Conservation (phyloP, 2,888 invertebrate genomes). For the Leptopilina drosophilae region DNA sequence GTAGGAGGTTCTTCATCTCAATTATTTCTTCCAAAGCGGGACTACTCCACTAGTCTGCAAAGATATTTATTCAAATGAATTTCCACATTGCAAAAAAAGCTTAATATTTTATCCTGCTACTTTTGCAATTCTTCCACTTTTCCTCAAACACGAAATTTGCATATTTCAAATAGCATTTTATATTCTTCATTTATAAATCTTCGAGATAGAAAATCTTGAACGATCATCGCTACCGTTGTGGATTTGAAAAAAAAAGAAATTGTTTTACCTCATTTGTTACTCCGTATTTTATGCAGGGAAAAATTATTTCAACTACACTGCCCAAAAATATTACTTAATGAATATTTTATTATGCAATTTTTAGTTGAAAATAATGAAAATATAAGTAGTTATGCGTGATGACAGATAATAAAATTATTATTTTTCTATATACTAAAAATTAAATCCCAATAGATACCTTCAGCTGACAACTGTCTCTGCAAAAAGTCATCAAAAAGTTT, state of each 20-base stretch:
- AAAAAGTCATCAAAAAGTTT: too few relatives aligned
- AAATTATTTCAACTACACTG: too few relatives aligned
- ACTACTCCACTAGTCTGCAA: neutral
- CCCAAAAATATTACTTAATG: too few relatives aligned
- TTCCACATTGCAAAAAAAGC: neutral
- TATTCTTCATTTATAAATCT: conserved; percentile 12
- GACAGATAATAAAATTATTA: too few relatives aligned
- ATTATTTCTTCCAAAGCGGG: conserved; percentile 30
- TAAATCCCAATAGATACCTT: too few relatives aligned
- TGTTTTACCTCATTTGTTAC: too few relatives aligned
- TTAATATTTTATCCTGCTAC: neutral
- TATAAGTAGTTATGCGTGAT: too few relatives aligned
- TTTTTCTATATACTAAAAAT: too few relatives aligned
- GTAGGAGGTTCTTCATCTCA: conserved; percentile 28
- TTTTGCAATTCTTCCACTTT: neutral
- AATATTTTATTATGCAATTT: too few relatives aligned
- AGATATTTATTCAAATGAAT: conserved; percentile 38
- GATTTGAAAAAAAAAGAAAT: neutral
- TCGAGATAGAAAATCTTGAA: neutral
- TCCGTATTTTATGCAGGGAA: too few relatives aligned
- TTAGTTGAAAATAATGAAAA: too few relatives aligned
- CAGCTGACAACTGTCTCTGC: too few relatives aligned
- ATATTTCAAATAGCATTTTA: conserved; percentile 10
- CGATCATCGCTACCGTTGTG: neutral
- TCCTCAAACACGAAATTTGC: conserved; percentile 4